A percentile compares a stretch with the other conserved stretches of the same genome.
These are phyloP conservation scores for Troides helena DNA, from an alignment of 2,888 invertebrate genomes.

Conservation along the genomic window DNA sequence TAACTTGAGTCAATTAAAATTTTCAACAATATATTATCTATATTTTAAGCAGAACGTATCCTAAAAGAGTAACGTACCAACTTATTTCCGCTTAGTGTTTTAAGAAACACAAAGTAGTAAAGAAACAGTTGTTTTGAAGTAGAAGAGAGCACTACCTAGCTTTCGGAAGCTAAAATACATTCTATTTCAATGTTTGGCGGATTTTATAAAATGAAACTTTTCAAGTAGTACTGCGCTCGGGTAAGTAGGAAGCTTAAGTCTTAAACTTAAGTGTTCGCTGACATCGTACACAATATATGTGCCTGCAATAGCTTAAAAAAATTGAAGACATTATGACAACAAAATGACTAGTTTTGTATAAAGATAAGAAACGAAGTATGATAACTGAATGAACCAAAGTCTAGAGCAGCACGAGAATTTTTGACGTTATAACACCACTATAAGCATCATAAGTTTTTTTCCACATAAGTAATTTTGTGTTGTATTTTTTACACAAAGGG, in stretches of 20 bases:
- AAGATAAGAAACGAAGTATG: no score
- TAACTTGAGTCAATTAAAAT: neutral
- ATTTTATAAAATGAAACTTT: constrained; percentile 19
- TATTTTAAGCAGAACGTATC: neutral
- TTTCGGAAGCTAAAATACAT: constrained; percentile 16
- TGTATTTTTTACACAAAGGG: no score
- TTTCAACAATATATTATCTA: neutral
- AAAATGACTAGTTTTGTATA: neutral
- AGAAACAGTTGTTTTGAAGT: constrained; percentile 21
- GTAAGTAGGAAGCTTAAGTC: constrained; percentile 3
- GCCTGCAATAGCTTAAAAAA: neutral
- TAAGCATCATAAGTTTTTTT: no score
- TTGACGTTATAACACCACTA: no score
- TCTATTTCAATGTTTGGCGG: constrained; percentile 14
- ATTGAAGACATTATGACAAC: neutral
- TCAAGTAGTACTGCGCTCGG: constrained; percentile 2
- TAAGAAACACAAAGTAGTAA: constrained; percentile 5
- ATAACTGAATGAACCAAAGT: no score
- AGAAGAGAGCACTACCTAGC: constrained; percentile 1
- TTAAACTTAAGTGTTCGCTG: neutral
- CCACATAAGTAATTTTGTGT: no score
- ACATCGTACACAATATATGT: neutral
- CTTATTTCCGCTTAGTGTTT: constrained; percentile 8
- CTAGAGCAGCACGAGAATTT: no score
- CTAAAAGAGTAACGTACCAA: neutral